phyloP scores from a whole-genome alignment of 2,113 vertebrate species.

The Amblyopsis rosae region DNA sequence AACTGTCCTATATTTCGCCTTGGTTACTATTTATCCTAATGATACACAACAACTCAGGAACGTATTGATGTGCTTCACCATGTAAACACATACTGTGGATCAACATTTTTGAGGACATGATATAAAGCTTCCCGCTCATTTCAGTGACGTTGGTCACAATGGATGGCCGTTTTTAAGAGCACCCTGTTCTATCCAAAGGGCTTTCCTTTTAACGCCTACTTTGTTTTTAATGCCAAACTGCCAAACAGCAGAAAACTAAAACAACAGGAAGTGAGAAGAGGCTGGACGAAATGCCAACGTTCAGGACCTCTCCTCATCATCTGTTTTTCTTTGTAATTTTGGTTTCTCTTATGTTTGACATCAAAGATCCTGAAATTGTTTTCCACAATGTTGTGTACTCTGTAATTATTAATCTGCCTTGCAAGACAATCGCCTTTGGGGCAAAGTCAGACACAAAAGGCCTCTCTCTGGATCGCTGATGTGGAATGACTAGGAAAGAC shows the following conservation, averaged over 20 bases:
- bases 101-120: slow-evolving; percentile 33
- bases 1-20: slow-evolving; percentile 60
- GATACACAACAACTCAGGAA: slow-evolving; percentile 32
- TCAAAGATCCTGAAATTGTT: slow-evolving; percentile 79
- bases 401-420: slow-evolving; percentile 83
- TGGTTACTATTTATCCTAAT: slow-evolving; percentile 57
- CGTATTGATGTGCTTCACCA: slow-evolving; percentile 36
- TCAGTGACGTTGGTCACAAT: slow-evolving; percentile 47
- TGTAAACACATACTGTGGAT: slow-evolving; percentile 42
- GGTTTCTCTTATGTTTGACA: slow-evolving; percentile 79
- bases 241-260: slow-evolving; percentile 65
- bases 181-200: slow-evolving; percentile 27
- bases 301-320: slow-evolving; percentile 70
- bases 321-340: slow-evolving; percentile 77
- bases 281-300: slow-evolving; percentile 61
- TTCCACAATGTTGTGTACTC: slow-evolving; percentile 77
- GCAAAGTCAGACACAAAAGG: slow-evolving; percentile 77
- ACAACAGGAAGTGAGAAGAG: slow-evolving; percentile 68
- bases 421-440: slow-evolving; percentile 73
- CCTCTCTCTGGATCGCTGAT: slow-evolving; percentile 70
- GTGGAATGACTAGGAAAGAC: slow-evolving; percentile 52
- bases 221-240: slow-evolving; percentile 59
- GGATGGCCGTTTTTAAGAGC: slow-evolving; percentile 46
- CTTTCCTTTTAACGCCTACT: slow-evolving; percentile 56
- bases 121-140: slow-evolving; percentile 45